Conservation (phyloP, 2,888 invertebrate genomes). For the Caenorhabditis uteleia region DNA sequence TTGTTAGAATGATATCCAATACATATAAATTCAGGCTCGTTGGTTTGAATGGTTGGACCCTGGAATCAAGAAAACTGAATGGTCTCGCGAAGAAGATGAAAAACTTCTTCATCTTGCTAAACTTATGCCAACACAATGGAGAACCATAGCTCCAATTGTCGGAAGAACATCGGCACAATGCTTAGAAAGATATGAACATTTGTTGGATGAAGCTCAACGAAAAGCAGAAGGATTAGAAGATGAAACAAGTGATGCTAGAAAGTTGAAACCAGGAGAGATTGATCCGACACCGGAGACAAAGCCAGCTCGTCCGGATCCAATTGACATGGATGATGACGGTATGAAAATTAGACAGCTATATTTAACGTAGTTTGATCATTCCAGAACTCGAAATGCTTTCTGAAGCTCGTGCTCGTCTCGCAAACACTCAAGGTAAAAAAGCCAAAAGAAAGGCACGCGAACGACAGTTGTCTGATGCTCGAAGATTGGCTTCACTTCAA, state of each 20-base stretch:
- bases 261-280: slow-evolving; percentile 97
- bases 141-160: slow-evolving; percentile 98
- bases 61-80: slow-evolving; percentile 99
- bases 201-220: slow-evolving; percentile 88
- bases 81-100: slow-evolving; percentile 98
- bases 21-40: slow-evolving; percentile 65
- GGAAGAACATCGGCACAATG: slow-evolving; percentile 98
- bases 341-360: slow-evolving; percentile 75
- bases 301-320: slow-evolving; percentile 96
- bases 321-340: slow-evolving; percentile 99
- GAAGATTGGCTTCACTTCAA: slow-evolving; percentile 92
- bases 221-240: slow-evolving; percentile 89
- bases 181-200: slow-evolving; percentile 79
- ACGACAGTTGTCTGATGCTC: slow-evolving; percentile 95
- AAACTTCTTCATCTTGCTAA: slow-evolving; percentile 90
- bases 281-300: slow-evolving; percentile 99
- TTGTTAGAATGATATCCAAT: neutral
- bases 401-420: slow-evolving; percentile 94
- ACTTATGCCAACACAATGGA: slow-evolving; percentile 99
- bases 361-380: slow-evolving; percentile 71
- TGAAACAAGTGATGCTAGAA: slow-evolving; percentile 85
- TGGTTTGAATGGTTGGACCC: slow-evolving; percentile 95
- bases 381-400: slow-evolving; percentile 99
- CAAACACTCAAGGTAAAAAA: slow-evolving; percentile 91
- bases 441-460: slow-evolving; percentile 83